phyloP scores from a whole-genome alignment of 2,113 vertebrate genomes.

The Eubucco bourcierii region DNA sequence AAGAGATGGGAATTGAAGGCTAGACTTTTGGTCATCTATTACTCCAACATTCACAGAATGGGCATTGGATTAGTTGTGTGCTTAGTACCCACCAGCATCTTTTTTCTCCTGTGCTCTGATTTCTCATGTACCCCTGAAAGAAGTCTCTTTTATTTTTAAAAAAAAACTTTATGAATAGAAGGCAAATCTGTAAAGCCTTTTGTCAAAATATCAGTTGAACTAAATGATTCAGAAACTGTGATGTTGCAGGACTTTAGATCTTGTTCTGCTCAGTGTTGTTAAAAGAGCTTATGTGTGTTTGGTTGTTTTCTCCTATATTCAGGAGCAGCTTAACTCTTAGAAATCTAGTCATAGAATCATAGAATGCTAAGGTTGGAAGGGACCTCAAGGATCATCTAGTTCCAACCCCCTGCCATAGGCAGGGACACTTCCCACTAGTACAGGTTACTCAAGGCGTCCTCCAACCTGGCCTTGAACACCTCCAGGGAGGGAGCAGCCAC shows the following conservation, averaged over 20 bases:
- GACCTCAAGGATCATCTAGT: no score
- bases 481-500: no score
- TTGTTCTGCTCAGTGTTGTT: not conserved
- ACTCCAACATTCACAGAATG: not conserved
- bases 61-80: not conserved
- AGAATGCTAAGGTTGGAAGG: no score
- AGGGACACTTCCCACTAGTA: no score
- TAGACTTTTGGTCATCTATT: not conserved
- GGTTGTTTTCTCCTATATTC: not conserved
- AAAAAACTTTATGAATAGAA: not conserved
- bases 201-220: not conserved
- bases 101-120: not conserved
- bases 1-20: not conserved
- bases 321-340: not conserved
- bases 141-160: not conserved
- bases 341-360: no score
- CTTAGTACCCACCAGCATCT: not conserved
- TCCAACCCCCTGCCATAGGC: no score
- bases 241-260: not conserved
- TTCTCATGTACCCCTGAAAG: not conserved
- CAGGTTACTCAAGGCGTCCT: no score
- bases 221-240: not conserved
- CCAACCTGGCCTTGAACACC: no score
- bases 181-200: not conserved
- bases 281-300: not conserved